phyloP scores from a whole-genome alignment of 2,888 invertebrate genomes.

The Zaprionus obscuricornis region DNA sequence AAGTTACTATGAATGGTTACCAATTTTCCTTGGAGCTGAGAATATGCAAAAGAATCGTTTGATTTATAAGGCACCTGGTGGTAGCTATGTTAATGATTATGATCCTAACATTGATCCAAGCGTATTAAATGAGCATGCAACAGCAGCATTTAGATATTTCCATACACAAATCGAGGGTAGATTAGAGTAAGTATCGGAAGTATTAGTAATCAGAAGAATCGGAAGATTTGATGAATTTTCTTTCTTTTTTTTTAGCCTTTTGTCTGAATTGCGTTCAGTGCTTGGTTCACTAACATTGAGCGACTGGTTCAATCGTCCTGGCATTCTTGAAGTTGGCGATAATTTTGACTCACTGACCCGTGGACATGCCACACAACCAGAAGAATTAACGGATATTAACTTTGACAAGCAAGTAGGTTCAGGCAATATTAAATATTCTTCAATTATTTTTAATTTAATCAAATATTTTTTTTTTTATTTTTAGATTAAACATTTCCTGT shows the following conservation, averaged over 20 bases:
- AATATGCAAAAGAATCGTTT: slow-evolving; percentile 83
- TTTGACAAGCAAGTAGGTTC: slow-evolving; percentile 85
- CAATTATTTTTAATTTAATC: background rate
- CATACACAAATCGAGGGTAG: slow-evolving; percentile 86
- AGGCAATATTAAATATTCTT: background rate
- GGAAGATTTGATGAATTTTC: too few relatives aligned
- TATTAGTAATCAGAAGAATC: background rate
- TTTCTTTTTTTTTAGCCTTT: slow-evolving; percentile 78
- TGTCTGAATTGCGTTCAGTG: slow-evolving; percentile 83
- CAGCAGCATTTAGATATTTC: slow-evolving; percentile 87
- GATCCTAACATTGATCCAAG: slow-evolving; percentile 85
- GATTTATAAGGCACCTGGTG: slow-evolving; percentile 78
- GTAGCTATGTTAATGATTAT: slow-evolving; percentile 84
- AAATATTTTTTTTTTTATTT: slow-evolving; percentile 1
- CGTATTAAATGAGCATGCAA: slow-evolving; percentile 86
- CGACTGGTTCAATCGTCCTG: slow-evolving; percentile 85
- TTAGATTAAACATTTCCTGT: slow-evolving; percentile 87
- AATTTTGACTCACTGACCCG: slow-evolving; percentile 89
- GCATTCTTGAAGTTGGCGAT: slow-evolving; percentile 84
- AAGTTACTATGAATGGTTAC: slow-evolving; percentile 85
- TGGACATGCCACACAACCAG: slow-evolving; percentile 90
- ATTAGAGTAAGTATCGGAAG: slow-evolving; percentile 83
- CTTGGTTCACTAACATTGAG: slow-evolving; percentile 84
- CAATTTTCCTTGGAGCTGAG: slow-evolving; percentile 83
- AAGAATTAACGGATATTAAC: slow-evolving; percentile 90